These are phyloP conservation scores for Ophioderma brevispina DNA, from an alignment of 35 echinoderm and acorn worm species.

Conservation along the genomic window DNA sequence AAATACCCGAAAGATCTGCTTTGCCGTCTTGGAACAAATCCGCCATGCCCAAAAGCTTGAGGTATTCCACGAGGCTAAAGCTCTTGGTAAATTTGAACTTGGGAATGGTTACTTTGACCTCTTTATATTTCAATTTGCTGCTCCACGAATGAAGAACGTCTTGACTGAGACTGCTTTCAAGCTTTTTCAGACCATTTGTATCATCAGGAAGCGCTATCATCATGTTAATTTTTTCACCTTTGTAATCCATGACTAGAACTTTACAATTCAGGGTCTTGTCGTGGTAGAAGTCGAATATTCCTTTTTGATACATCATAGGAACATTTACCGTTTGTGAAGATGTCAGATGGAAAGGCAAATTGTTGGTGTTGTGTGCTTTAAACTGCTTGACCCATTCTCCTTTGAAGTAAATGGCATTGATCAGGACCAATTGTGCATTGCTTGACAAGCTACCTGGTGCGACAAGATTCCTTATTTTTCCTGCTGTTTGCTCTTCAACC, in stretches of 20 bases:
- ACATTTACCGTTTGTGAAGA: not conserved
- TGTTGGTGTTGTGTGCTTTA: not conserved
- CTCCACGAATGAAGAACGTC: constrained; percentile 43
- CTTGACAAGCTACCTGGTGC: constrained; percentile 16
- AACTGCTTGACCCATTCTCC: constrained; percentile 59
- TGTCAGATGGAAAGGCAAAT: constrained; percentile 34
- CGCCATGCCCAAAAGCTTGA: constrained; percentile 70
- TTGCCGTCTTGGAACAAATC: constrained; percentile 48
- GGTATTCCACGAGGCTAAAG: constrained; percentile 46
- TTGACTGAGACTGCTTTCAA: constrained; percentile 39
- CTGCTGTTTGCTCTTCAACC: constrained; percentile 41
- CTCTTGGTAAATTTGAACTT: constrained; percentile 60
- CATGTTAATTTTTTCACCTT: constrained; percentile 60
- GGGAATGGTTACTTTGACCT: constrained; percentile 61
- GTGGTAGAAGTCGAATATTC: constrained; percentile 9
- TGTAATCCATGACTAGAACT: constrained; percentile 67
- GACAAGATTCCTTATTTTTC: constrained; percentile 50
- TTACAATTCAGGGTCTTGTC: constrained; percentile 45
- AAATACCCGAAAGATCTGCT: constrained; percentile 72
- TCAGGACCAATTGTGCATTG: constrained; percentile 39
- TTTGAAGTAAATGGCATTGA: constrained; percentile 91
- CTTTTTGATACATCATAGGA: constrained; percentile 63
- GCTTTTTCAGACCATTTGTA: constrained; percentile 25
- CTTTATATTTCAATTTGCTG: not conserved
- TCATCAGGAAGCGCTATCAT: constrained; percentile 60